A percentile compares a stretch with the other conserved stretches of the same genome.
Conservation (phyloP, 1,140 invertebrate species). For the Hermetia illucens region DNA sequence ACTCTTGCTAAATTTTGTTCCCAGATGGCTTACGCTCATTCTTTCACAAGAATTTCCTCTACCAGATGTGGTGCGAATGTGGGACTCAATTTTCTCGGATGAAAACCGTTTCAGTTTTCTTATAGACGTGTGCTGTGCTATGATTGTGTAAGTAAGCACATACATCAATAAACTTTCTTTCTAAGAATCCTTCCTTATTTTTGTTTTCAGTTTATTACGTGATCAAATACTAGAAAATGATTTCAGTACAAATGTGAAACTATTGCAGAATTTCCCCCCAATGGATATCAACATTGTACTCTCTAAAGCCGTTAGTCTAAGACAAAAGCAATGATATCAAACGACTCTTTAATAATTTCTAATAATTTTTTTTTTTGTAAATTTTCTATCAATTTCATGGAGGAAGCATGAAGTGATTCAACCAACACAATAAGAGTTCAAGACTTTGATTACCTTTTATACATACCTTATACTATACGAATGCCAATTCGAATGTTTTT, state of each 20-base stretch:
- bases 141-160: constrained; percentile 70
- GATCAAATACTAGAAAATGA: constrained; percentile 70
- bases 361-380: no score
- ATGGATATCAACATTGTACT: constrained; percentile 45
- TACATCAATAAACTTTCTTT: no score
- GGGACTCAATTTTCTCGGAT: constrained; percentile 91
- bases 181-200: constrained; percentile 7
- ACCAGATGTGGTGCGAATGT: constrained; percentile 88
- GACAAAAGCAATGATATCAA: constrained; percentile 2
- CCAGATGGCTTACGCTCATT: constrained; percentile 80
- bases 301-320: constrained; percentile 17
- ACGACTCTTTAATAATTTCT: no score
- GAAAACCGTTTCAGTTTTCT: constrained; percentile 78
- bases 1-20: constrained; percentile 35
- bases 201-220: constrained; percentile 53
- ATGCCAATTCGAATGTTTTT: no score
- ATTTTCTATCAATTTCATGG: no score
- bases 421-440: no score
- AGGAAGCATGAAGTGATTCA: no score
- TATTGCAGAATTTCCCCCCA: constrained; percentile 74
- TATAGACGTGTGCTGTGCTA: constrained; percentile 85
- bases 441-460: no score
- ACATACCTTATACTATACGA: no score
- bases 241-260: constrained; percentile 83
- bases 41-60: constrained; percentile 95